These are phyloP conservation scores for Drosophila prostipennis DNA, from an alignment of 2,888 invertebrate genomes.

Conservation along the genomic window DNA sequence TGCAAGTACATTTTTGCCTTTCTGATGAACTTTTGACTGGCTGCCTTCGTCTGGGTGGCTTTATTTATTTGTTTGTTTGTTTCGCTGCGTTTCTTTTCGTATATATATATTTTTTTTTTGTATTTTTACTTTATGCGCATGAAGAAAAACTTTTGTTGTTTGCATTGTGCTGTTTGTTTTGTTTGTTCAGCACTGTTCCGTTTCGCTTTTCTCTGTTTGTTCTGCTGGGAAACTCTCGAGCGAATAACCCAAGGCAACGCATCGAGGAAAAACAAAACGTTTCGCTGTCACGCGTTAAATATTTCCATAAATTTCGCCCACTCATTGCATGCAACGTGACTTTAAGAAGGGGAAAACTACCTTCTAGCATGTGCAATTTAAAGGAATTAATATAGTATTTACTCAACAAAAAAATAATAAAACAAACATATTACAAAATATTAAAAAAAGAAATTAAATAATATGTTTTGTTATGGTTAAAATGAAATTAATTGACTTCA, in stretches of 20 bases:
- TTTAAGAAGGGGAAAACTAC: slow-evolving; percentile 36
- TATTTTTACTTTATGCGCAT: slow-evolving; percentile 42
- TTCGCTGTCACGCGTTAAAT: slow-evolving; percentile 73
- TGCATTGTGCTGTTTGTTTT: slow-evolving; percentile 62
- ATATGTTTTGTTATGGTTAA: too few species aligned
- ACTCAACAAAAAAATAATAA: background rate
- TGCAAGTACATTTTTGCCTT: slow-evolving; percentile 43
- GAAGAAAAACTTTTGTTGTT: slow-evolving; percentile 49
- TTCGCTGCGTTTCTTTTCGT: slow-evolving; percentile 19
- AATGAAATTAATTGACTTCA: background rate
- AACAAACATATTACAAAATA: too few species aligned
- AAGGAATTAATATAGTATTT: background rate
- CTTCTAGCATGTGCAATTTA: background rate
- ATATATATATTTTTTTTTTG: background rate
- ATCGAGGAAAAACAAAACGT: slow-evolving; percentile 50
- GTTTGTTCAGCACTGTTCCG: slow-evolving; percentile 53
- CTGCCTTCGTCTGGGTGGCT: slow-evolving; percentile 33
- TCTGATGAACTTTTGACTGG: slow-evolving; percentile 46
- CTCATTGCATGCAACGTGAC: slow-evolving; percentile 71
- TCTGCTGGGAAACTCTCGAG: slow-evolving; percentile 64
- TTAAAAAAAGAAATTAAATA: background rate
- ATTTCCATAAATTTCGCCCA: slow-evolving; percentile 64
- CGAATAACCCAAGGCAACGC: slow-evolving; percentile 62
- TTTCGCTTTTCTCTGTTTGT: slow-evolving; percentile 61
- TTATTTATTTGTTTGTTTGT: slow-evolving; percentile 28